These are phyloP conservation scores for Notospermus geniculatus DNA, from an alignment of 1,140 invertebrate species.

Conservation along the genomic window DNA sequence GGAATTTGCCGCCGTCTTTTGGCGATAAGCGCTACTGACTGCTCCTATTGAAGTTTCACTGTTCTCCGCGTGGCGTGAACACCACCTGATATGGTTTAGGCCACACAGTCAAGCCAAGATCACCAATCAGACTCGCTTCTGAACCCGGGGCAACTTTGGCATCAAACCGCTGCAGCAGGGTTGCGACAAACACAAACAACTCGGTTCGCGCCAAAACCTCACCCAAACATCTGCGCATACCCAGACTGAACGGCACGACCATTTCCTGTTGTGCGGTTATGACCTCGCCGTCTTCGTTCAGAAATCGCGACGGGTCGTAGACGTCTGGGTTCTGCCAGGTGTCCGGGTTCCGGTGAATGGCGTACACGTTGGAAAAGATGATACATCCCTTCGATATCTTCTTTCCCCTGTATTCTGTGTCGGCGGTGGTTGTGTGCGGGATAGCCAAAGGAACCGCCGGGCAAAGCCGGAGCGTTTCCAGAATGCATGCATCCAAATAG, in stretches of 20 bases:
- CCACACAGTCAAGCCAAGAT: no score
- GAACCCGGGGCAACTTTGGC: neutral
- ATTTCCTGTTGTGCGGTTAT: neutral
- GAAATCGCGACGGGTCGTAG: neutral
- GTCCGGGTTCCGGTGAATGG: neutral
- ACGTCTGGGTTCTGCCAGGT: conserved; percentile 1
- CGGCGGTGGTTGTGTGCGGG: no score
- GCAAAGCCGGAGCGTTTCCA: conserved; percentile 30
- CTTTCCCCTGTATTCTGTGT: no score
- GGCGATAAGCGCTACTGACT: no score
- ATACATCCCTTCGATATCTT: neutral
- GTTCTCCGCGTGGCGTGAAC: no score
- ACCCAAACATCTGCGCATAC: neutral
- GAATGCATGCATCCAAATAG: conserved; percentile 33
- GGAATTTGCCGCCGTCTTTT: no score
- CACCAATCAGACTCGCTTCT: no score
- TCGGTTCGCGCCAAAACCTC: neutral
- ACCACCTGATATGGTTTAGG: no score
- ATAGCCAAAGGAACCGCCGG: conserved; percentile 22
- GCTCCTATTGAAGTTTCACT: no score
- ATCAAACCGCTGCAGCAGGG: neutral
- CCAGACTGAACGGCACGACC: neutral
- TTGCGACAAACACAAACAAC: neutral
- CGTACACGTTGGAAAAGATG: neutral
- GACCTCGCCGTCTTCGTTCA: conserved; percentile 1